phyloP scores from a whole-genome alignment of 2,797 vertebrate species.

The Falco peregrinus region DNA sequence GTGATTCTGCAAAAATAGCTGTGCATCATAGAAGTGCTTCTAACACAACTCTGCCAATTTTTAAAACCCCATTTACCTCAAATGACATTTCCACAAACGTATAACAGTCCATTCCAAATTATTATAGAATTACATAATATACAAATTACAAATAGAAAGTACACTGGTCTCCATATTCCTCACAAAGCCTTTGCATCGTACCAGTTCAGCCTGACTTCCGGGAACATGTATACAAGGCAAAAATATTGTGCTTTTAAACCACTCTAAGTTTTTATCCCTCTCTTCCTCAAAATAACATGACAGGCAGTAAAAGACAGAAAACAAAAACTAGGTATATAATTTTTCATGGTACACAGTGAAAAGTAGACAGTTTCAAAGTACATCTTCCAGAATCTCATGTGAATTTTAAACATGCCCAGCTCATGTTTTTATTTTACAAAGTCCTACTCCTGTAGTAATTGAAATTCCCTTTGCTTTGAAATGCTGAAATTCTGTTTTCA shows the following conservation, averaged over 20 bases:
- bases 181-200: background rate
- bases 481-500: slow-evolving; percentile 30
- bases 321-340: background rate
- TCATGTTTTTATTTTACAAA: background rate
- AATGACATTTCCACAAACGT: background rate
- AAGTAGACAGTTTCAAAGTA: background rate
- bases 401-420: background rate
- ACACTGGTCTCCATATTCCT: background rate
- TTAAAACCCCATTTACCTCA: background rate
- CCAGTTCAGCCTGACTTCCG: background rate
- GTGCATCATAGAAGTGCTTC: background rate
- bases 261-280: background rate
- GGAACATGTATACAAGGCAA: background rate
- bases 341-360: background rate
- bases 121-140: too few relatives aligned
- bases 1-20: background rate
- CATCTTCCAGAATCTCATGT: background rate
- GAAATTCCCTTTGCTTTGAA: slow-evolving; percentile 29
- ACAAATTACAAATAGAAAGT: too few relatives aligned
- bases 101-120: background rate
- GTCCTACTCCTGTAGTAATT: background rate
- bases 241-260: background rate
- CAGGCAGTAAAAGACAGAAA: background rate
- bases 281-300: background rate
- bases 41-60: background rate